A percentile compares a stretch with the other conserved stretches of the same genome.
phyloP scores from a whole-genome alignment of 2,113 vertebrate species.

The Calcarius ornatus region DNA sequence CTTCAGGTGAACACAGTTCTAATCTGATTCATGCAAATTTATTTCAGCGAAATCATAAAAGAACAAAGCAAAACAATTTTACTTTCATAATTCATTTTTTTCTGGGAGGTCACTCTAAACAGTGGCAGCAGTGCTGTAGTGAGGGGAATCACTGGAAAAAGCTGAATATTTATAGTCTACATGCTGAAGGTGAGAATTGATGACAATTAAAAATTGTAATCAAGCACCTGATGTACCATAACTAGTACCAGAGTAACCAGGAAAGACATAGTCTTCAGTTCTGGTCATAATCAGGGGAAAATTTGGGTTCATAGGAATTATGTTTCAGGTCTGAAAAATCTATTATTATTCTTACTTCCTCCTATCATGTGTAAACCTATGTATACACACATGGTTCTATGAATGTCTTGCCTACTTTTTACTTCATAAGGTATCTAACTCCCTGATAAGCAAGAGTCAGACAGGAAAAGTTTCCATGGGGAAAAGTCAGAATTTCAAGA shows the following conservation, averaged over 20 bases:
- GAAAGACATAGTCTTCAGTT: background rate
- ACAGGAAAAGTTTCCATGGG: background rate
- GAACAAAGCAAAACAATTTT: background rate
- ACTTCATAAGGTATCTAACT: background rate
- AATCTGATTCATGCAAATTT: background rate
- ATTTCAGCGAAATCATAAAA: background rate
- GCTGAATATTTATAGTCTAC: background rate
- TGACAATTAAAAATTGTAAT: background rate
- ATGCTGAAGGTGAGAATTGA: background rate
- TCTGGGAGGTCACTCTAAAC: background rate
- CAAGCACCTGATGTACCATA: background rate
- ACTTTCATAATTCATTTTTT: background rate
- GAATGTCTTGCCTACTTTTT: background rate
- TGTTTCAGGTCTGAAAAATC: background rate
- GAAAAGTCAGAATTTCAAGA: background rate
- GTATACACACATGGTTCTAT: background rate
- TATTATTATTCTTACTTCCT: background rate
- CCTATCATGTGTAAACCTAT: accelerated
- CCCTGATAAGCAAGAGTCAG: background rate
- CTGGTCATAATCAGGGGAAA: background rate
- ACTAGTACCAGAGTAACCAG: background rate
- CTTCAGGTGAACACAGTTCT: background rate
- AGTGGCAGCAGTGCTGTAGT: background rate
- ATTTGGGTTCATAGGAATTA: background rate
- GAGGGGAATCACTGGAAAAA: background rate